Percentiles rank a stretch among this genome's conserved stretches.
These are phyloP conservation scores for Apotomis turbidana DNA, from an alignment of 2,888 invertebrate genomes.

Conservation along the genomic window DNA sequence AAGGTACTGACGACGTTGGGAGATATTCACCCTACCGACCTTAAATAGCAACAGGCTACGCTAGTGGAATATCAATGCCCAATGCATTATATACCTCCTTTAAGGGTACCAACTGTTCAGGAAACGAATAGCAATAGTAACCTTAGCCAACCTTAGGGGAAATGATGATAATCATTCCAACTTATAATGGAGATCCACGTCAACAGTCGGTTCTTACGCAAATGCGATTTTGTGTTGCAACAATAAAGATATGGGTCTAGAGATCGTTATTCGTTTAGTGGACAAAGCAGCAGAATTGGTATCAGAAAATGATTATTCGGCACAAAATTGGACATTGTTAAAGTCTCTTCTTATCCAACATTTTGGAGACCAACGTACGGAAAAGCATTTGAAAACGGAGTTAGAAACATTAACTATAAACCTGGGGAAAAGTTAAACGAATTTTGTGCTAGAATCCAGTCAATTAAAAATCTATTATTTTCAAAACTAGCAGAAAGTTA, in stretches of 20 bases:
- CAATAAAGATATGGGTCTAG: not conserved
- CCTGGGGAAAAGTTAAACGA: no score
- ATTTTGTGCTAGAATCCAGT: constrained; percentile 13
- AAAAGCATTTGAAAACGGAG: constrained; percentile 16
- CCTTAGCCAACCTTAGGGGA: not conserved
- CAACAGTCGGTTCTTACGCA: not conserved
- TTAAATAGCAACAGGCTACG: not conserved
- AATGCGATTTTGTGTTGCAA: constrained; percentile 7
- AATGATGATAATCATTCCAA: constrained; percentile 18
- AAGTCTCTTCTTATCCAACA: not conserved
- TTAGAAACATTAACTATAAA: constrained; percentile 5
- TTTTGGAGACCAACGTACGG: constrained; percentile 6
- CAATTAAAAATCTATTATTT: constrained; percentile 1
- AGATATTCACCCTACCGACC: constrained; percentile 1
- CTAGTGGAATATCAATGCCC: not conserved
- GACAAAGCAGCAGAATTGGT: constrained; percentile 5
- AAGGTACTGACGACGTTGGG: not conserved
- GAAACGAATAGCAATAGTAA: not conserved
- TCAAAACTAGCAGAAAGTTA: not conserved
- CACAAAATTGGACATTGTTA: not conserved
- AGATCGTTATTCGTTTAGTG: not conserved
- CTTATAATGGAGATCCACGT: constrained; percentile 2
- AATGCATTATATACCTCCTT: not conserved
- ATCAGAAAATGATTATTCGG: not conserved
- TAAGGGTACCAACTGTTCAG: not conserved